Conservation (phyloP, 2,888 invertebrate genomes). For the Epicampocera succincta region DNA sequence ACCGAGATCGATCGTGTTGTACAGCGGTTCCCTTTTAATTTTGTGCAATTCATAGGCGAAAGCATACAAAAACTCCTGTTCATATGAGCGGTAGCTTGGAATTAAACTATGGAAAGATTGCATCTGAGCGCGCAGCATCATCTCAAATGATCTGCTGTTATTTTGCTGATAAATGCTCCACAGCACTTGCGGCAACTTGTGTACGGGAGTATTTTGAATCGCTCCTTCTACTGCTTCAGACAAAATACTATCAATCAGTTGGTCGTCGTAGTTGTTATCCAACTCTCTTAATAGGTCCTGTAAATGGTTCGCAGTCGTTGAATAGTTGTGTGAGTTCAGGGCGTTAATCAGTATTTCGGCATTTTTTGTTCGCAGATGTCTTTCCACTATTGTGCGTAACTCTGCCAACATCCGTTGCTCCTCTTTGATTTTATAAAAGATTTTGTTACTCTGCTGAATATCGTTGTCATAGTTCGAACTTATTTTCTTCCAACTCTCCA, state of each 20-base stretch:
- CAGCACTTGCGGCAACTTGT: conserved; percentile 9
- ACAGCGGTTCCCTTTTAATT: conserved; percentile 15
- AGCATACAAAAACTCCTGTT: conserved; percentile 8
- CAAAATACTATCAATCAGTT: conserved; percentile 37
- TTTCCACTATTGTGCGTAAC: conserved; percentile 21
- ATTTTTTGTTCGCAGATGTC: conserved; percentile 42
- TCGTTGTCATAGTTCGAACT: conserved; percentile 28
- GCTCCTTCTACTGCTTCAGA: conserved; percentile 27
- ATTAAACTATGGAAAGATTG: conserved; percentile 5
- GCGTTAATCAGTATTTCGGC: conserved; percentile 19
- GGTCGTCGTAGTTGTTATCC: background rate
- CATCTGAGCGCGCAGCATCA: conserved; percentile 32
- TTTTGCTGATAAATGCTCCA: conserved; percentile 34
- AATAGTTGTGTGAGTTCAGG: background rate
- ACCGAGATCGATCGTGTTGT: background rate
- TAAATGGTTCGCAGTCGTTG: background rate
- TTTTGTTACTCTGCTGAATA: conserved; percentile 21
- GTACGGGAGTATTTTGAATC: background rate
- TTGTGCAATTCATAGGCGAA: conserved; percentile 33
- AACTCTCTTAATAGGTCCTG: conserved; percentile 10
- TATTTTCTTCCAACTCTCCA: conserved; percentile 32
- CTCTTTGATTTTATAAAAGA: conserved; percentile 5
- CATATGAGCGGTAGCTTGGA: background rate
- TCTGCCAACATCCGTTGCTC: conserved; percentile 38
- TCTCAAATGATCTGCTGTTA: conserved; percentile 13